Conservation (phyloP, 2,797 vertebrate species). For the Kryptopterus vitreolus region DNA sequence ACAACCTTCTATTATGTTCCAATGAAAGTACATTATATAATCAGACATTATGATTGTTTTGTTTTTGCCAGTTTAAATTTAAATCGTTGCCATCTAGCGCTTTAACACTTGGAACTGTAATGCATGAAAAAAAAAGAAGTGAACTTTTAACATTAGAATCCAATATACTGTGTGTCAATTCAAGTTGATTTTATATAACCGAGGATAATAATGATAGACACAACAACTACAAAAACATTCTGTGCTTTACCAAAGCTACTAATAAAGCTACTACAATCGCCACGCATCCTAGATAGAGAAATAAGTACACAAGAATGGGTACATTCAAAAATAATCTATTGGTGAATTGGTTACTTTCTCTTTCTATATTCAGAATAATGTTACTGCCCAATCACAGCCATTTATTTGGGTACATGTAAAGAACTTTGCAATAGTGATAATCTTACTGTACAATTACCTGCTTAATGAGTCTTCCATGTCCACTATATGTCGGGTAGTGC, state of each 20-base stretch:
- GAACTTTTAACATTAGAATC: not conserved
- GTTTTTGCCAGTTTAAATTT: not conserved
- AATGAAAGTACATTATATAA: too few species aligned
- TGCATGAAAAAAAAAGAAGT: not conserved
- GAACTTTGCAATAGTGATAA: not conserved
- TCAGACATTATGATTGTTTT: too few species aligned
- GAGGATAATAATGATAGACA: not conserved
- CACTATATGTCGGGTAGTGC: not conserved
- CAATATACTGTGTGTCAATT: too few species aligned
- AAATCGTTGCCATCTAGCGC: not conserved
- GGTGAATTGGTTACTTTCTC: not conserved
- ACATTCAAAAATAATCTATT: not conserved
- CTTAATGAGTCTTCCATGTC: not conserved
- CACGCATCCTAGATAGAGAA: not conserved
- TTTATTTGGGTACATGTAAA: not conserved
- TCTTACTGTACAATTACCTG: not conserved
- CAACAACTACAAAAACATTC: not conserved
- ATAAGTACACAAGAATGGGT: not conserved
- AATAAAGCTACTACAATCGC: not conserved
- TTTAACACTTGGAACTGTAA: not conserved
- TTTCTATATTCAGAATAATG: not conserved
- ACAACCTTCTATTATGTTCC: too few species aligned
- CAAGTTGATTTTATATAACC: too few species aligned
- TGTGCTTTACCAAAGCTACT: not conserved
- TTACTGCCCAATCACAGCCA: not conserved